Evolutionary conservation across 30 jellyfish, hydroid and myxozoan genomes (phyloP).

Genomic region (Euphysa ruthae): DNA sequence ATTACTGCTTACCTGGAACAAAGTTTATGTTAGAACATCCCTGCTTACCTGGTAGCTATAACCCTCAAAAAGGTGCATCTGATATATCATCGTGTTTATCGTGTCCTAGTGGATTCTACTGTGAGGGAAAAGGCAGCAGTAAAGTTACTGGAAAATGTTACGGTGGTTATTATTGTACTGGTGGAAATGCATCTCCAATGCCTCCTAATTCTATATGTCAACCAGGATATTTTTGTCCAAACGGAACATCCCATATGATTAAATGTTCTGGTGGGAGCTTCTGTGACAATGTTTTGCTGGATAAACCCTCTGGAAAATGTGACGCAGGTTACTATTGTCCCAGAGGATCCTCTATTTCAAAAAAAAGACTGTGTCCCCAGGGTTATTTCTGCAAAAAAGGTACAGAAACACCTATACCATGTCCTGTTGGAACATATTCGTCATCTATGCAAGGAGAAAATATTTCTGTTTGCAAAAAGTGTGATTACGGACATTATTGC

Average conservation of each 20-base stretch:
- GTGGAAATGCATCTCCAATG: conserved; percentile 24
- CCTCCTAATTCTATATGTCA: conserved; percentile 49
- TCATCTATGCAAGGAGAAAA: conserved; percentile 40
- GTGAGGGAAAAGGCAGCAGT: conserved; percentile 76
- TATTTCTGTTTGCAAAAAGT: conserved; percentile 46
- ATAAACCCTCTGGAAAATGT: conserved; percentile 63
- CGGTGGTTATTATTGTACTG: conserved; percentile 88
- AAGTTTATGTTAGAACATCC: conserved; percentile 53
- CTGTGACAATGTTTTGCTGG: conserved; percentile 44
- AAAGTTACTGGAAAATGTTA: conserved; percentile 71
- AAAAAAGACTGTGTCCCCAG: conserved; percentile 46
- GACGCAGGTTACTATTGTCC: conserved; percentile 92
- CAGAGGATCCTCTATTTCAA: conserved; percentile 48
- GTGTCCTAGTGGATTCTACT: conserved; percentile 71
- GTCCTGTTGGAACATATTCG: conserved; percentile 73
- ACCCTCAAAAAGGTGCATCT: conserved; percentile 35
- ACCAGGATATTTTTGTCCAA: conserved; percentile 72
- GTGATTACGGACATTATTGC: conserved; percentile 73
- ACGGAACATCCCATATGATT: conserved; percentile 68
- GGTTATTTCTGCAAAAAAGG: conserved; percentile 73
- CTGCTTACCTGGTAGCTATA: conserved; percentile 80
- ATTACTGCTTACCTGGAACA: conserved; percentile 81
- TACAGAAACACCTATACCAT: conserved; percentile 43
- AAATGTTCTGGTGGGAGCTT: conserved; percentile 65
- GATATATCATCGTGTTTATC: conserved; percentile 53